Evolutionary conservation across 1,140 invertebrate species (phyloP).

Genomic region (Ditylenchus dipsaci): DNA sequence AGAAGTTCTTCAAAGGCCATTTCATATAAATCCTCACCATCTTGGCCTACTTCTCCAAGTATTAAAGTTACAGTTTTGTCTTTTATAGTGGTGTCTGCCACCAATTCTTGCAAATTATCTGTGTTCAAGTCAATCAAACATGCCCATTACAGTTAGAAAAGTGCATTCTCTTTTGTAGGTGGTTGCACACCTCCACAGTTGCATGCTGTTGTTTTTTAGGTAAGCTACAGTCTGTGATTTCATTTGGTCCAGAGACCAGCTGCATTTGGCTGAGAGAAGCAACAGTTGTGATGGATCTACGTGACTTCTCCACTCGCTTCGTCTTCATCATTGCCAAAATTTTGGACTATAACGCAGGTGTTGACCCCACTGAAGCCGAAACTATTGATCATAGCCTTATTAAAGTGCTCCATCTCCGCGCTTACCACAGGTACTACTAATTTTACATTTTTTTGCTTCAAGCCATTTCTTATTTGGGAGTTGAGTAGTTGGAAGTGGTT

Average conservation of each 20-base stretch:
- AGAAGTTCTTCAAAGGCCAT: background rate
- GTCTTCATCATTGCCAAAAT: background rate
- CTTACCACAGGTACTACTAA: slow-evolving; percentile 20
- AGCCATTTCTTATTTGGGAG: slow-evolving; percentile 11
- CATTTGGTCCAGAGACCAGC: slow-evolving; percentile 12
- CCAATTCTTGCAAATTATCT: background rate
- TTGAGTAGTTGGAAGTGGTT: slow-evolving; percentile 40
- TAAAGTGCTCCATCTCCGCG: slow-evolving; percentile 21
- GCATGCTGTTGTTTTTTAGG: background rate
- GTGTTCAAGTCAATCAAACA: background rate
- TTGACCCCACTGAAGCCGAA: slow-evolving; percentile 52
- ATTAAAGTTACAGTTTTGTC: background rate
- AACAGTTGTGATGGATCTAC: slow-evolving; percentile 18
- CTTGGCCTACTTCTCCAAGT: background rate
- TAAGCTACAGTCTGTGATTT: background rate
- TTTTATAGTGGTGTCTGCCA: background rate
- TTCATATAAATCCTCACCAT: background rate
- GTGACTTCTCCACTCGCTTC: too few species aligned
- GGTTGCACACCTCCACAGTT: background rate
- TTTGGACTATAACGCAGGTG: background rate
- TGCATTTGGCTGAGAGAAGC: slow-evolving; percentile 36
- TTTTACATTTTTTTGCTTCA: slow-evolving; percentile 5
- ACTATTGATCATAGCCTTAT: slow-evolving; percentile 36
- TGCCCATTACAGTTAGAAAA: too few species aligned
- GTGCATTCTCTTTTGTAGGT: background rate